phyloP scores from a whole-genome alignment of 2,797 vertebrate genomes.

The Lagorchestes hirsutus region DNA sequence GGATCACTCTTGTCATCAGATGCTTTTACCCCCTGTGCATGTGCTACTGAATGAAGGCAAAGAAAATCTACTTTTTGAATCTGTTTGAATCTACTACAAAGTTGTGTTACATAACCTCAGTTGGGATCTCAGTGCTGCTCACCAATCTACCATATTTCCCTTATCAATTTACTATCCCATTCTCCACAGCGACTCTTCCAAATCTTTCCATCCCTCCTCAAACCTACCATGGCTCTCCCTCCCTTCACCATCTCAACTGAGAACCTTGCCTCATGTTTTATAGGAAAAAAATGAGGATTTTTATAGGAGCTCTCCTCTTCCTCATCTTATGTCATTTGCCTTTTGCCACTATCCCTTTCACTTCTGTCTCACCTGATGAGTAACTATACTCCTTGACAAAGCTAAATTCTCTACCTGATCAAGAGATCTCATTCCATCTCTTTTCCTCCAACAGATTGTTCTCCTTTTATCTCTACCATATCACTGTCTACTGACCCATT shows the following conservation, averaged over 20 bases:
- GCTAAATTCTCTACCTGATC: not conserved
- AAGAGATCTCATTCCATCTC: not conserved
- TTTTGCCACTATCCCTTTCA: not conserved
- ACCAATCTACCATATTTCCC: too few species aligned
- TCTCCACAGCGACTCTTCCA: too few species aligned
- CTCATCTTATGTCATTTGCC: not conserved
- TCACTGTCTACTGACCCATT: not conserved
- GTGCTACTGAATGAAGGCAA: too few species aligned
- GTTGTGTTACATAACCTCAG: not conserved
- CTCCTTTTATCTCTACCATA: not conserved
- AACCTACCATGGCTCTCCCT: not conserved
- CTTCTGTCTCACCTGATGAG: not conserved
- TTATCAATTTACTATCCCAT: too few species aligned
- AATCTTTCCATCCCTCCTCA: too few species aligned
- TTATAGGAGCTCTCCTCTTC: not conserved
- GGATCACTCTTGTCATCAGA: not conserved
- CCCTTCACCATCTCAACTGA: not conserved
- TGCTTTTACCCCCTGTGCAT: not conserved
- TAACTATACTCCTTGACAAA: not conserved
- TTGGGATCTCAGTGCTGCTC: too few species aligned
- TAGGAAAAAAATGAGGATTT: not conserved
- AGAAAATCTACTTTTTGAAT: too few species aligned
- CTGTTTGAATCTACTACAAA: not conserved
- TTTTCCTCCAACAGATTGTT: not conserved
- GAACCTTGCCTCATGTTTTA: not conserved